Base-by-base conservation (phyloP, 2,113 vertebrate genomes). In the Neofelis nebulosa region DNA sequence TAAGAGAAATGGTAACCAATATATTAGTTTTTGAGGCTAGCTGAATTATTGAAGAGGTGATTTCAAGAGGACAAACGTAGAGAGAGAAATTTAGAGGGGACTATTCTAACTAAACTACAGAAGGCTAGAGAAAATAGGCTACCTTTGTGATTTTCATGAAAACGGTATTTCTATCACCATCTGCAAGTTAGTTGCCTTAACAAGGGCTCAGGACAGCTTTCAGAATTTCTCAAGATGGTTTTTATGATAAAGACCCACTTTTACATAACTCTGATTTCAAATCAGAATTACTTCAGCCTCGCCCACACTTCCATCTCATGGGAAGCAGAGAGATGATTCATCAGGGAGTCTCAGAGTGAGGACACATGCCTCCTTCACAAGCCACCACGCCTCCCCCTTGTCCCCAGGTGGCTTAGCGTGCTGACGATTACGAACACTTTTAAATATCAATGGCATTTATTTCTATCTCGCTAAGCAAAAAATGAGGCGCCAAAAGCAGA, bases 401-500 rank as follows among this genome's bases (percentile, higher is more conserved):
- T 50, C 68, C 78, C 45, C 52, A 66, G 0, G 14, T 38, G 0
- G 3, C 48, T 66, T 55, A 15, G 36, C 0, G 3, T 57, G 45
- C 74, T 83, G 55, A 82, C 79, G 36, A 27, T 66, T 87, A 69
- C 13, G 31, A 86, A 94, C 57, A 76, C 36, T 83, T 86, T 45
- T 29, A 73, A 74, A 97, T 85, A 27, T 61, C 38, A 81, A 23
- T 61, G 38, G 48, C 61, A 31, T 50, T 91, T 71, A 87, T 50
- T 95, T 83, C 80, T 76, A 45, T 82, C 36, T 92, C 74, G 57
- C 18, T 18, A 84, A 91, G 84, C 66, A 87, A 94, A 96, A 96
- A 90, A 65, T 73, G 95, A 96, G 25, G 14, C 71, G 52, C 61
- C 19, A 23, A 36, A 95, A 96, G 23, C 16, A 79, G 69, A 68